These are phyloP conservation scores for Neocloeon triangulifer DNA, from an alignment of 1,140 invertebrate genomes.

Conservation along the genomic window DNA sequence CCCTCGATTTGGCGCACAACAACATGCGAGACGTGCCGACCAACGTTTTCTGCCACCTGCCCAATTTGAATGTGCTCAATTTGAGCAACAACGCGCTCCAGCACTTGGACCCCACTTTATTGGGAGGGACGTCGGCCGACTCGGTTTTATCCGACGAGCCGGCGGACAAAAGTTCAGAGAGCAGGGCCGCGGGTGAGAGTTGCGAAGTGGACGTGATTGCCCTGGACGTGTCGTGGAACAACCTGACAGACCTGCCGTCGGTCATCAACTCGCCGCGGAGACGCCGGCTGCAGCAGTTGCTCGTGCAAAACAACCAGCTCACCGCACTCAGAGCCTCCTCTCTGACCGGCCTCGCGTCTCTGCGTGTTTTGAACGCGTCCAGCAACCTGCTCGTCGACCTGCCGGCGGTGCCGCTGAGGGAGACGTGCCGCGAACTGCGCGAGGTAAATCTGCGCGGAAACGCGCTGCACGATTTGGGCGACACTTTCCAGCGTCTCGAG, in stretches of 20 bases:
- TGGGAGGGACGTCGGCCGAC: slow-evolving; percentile 32
- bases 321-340: slow-evolving; percentile 63
- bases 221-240: slow-evolving; percentile 64
- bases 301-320: slow-evolving; percentile 65
- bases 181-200: slow-evolving; percentile 38
- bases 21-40: slow-evolving; percentile 74
- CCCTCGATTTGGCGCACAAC: slow-evolving; percentile 66
- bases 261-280: slow-evolving; percentile 54
- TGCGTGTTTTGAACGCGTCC: slow-evolving; percentile 63
- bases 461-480: slow-evolving; percentile 60
- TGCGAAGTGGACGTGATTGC: slow-evolving; percentile 59
- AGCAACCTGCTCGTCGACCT: slow-evolving; percentile 70
- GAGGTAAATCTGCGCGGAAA: slow-evolving; percentile 76
- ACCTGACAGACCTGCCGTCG: slow-evolving; percentile 56
- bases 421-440: slow-evolving; percentile 53
- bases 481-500: slow-evolving; percentile 57
- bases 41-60: slow-evolving; percentile 58
- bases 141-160: slow-evolving; percentile 31
- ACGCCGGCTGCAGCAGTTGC: slow-evolving; percentile 45
- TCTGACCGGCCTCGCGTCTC: slow-evolving; percentile 45
- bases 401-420: slow-evolving; percentile 60
- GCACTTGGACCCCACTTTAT: slow-evolving; percentile 59
- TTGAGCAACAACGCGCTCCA: slow-evolving; percentile 64
- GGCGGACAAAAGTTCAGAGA: slow-evolving; percentile 9
- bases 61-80: slow-evolving; percentile 50